These are phyloP conservation scores for Tetramorium alpestre DNA, from an alignment of 1,140 invertebrate species.

Conservation along the genomic window DNA sequence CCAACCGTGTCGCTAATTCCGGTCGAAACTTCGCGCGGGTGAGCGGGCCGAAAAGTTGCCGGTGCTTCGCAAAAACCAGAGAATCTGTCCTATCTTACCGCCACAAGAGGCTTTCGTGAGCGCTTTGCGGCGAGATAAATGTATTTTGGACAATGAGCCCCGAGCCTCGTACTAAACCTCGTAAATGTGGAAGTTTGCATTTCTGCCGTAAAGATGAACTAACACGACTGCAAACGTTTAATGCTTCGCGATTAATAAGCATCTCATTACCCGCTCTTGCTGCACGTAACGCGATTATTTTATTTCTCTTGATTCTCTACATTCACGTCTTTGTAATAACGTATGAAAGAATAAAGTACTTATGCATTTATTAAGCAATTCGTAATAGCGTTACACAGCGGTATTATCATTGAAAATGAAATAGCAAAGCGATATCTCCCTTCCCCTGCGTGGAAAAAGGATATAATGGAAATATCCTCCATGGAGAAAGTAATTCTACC, in stretches of 20 bases:
- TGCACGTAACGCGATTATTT: not conserved
- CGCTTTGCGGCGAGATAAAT: not conserved
- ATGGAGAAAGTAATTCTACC: conserved; percentile 43
- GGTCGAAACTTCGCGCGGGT: conserved; percentile 13
- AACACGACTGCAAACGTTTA: not conserved
- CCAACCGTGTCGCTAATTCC: conserved; percentile 61
- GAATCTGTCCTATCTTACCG: conserved; percentile 30
- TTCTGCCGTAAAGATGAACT: not conserved
- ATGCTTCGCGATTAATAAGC: not conserved
- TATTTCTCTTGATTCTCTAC: not conserved
- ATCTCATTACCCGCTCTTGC: not conserved
- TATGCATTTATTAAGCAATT: not conserved
- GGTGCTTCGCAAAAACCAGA: conserved; percentile 26
- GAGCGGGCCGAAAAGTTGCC: conserved; percentile 41
- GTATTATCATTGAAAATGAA: not conserved
- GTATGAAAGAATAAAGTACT: not conserved
- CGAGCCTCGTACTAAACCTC: not conserved
- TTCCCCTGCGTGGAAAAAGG: not conserved
- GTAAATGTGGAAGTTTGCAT: not conserved
- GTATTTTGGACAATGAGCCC: not conserved
- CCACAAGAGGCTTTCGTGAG: not conserved
- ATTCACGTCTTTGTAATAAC: not conserved
- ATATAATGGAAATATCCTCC: conserved; percentile 8
- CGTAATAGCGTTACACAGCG: not conserved
- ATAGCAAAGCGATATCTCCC: not conserved